phyloP scores from a whole-genome alignment of 1,140 invertebrate species.

The Hyphantria cunea region DNA sequence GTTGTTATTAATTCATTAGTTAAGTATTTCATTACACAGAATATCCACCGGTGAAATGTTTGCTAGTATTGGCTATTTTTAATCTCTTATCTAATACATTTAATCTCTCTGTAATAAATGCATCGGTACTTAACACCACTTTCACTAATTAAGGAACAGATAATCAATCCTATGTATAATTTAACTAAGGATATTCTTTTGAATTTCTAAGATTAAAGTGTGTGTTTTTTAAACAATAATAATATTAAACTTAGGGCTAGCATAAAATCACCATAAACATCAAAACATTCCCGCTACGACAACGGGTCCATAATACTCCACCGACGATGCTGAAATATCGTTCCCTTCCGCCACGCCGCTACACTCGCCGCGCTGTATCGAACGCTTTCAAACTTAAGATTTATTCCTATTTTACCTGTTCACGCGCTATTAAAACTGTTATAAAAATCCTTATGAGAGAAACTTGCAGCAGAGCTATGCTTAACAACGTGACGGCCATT shows the following conservation, averaged over 20 bases:
- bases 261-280: too few species aligned
- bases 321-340: conserved; percentile 14
- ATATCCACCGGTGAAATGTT: not conserved
- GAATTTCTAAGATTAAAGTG: too few species aligned
- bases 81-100: too few species aligned
- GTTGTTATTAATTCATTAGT: conserved; percentile 19
- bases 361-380: conserved; percentile 8
- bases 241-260: too few species aligned
- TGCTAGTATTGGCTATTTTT: too few species aligned
- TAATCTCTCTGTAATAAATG: too few species aligned
- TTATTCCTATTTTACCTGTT: conserved; percentile 21
- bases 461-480: not conserved
- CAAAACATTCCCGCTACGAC: not conserved
- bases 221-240: too few species aligned
- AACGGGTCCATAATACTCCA: not conserved
- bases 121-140: too few species aligned
- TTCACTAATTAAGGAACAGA: too few species aligned
- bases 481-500: not conserved
- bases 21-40: not conserved
- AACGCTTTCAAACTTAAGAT: conserved; percentile 11
- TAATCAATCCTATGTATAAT: too few species aligned
- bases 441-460: not conserved
- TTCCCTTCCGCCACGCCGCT: conserved; percentile 4
- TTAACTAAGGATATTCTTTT: too few species aligned
- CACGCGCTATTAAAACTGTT: conserved; percentile 12